Conservation (phyloP, 1,140 invertebrate genomes). For the Saccostrea glomerata region DNA sequence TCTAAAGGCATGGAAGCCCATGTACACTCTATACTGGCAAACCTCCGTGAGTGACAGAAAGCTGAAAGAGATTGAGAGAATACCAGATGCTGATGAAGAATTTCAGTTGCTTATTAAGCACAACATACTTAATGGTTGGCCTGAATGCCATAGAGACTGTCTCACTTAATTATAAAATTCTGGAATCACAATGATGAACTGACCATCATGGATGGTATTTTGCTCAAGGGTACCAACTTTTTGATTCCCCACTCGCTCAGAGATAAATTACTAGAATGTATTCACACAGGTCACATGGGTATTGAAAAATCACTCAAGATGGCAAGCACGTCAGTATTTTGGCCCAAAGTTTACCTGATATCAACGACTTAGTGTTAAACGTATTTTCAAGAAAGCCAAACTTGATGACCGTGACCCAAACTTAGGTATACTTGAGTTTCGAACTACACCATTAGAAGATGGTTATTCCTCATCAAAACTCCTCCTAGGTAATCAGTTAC, state of each 20-base stretch:
- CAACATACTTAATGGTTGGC: conserved; percentile 49
- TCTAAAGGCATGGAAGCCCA: conserved; percentile 37
- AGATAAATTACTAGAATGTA: conserved; percentile 49
- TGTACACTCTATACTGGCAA: not conserved
- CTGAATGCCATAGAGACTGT: conserved; percentile 29
- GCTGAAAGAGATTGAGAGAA: not conserved
- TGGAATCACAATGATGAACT: conserved; percentile 62
- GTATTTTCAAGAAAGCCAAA: too few species aligned
- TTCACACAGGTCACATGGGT: conserved; percentile 60
- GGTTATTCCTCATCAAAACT: too few species aligned
- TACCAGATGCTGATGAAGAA: conserved; percentile 1
- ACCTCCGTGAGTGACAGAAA: not conserved
- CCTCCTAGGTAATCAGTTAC: too few species aligned
- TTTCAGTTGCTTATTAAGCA: conserved; percentile 35
- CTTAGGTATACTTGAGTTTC: too few species aligned
- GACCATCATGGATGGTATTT: conserved; percentile 47
- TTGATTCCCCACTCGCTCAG: conserved; percentile 53
- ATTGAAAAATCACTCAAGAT: conserved; percentile 54
- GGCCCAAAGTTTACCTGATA: not conserved
- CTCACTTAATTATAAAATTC: conserved; percentile 16
- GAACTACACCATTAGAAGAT: too few species aligned
- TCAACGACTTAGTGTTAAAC: too few species aligned
- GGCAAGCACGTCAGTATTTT: not conserved
- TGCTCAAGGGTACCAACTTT: conserved; percentile 57
- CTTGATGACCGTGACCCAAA: too few species aligned